Conservation (phyloP, 2,113 vertebrate genomes). For the Python bivittatus region DNA sequence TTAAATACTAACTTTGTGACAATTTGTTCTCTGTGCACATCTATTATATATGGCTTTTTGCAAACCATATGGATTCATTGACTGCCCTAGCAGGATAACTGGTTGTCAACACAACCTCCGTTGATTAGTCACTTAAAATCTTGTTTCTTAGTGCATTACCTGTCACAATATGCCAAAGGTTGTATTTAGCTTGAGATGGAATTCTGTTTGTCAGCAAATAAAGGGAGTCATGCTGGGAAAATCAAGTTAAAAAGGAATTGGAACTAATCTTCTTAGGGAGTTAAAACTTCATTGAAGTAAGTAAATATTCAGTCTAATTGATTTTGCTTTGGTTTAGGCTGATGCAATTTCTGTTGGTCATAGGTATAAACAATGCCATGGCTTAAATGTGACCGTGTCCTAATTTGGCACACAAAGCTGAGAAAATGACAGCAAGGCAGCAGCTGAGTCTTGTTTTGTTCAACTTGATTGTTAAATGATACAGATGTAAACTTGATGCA, state of each 20-base stretch:
- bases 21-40: neutral
- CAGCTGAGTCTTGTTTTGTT: neutral
- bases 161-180: conserved; percentile 22
- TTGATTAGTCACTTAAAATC: conserved; percentile 35
- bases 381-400: neutral
- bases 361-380: conserved; percentile 17
- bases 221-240: conserved; percentile 39
- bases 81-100: conserved; percentile 9
- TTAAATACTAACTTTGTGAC: neutral
- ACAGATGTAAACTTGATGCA: neutral
- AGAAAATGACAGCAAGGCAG: neutral
- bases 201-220: conserved; percentile 27
- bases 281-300: neutral
- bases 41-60: neutral
- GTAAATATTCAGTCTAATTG: conserved; percentile 8
- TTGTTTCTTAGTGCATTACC: conserved; percentile 37
- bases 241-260: conserved; percentile 29
- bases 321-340: conserved; percentile 14
- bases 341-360: neutral
- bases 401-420: neutral
- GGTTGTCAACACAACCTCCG: conserved; percentile 16
- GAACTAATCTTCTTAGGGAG: conserved; percentile 6
- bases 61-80: neutral
- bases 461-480: neutral
- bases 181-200: conserved; percentile 21